phyloP scores from a whole-genome alignment of 2,888 invertebrate genomes.

The Erynnis tages region DNA sequence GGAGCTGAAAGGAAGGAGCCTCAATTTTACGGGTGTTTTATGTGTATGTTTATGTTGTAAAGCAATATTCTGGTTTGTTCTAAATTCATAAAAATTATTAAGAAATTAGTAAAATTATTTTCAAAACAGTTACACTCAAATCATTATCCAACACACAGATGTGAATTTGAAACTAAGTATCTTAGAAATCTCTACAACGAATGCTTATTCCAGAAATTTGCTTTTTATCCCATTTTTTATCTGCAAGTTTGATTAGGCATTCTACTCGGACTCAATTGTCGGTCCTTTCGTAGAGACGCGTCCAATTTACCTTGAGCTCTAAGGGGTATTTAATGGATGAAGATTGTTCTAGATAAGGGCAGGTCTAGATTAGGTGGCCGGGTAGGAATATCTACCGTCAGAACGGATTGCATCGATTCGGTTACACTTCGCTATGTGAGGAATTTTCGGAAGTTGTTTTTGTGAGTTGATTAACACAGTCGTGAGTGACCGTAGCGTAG shows the following conservation, averaged over 20 bases:
- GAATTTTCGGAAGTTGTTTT: conserved; percentile 53
- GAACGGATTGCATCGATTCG: conserved; percentile 56
- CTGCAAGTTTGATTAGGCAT: conserved; percentile 50
- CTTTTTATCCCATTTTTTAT: conserved; percentile 39
- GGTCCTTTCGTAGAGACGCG: conserved; percentile 39
- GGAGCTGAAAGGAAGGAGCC: no score
- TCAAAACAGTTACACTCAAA: no score
- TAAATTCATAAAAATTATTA: no score
- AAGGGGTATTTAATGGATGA: not conserved
- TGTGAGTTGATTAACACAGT: conserved; percentile 28
- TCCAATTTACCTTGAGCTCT: conserved; percentile 38
- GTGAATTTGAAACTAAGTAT: no score
- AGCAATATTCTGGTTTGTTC: no score
- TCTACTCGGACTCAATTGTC: conserved; percentile 48
- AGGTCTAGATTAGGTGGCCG: conserved; percentile 37
- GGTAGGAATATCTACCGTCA: conserved; percentile 41
- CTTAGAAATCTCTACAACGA: no score
- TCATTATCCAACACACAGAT: no score
- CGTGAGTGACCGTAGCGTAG: conserved; percentile 21
- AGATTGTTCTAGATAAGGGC: not conserved
- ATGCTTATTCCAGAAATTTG: no score
- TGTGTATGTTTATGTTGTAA: no score
- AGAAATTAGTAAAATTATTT: no score
- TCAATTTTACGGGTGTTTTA: no score
- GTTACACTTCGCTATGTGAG: conserved; percentile 52